A percentile compares a stretch with the other conserved stretches of the same genome.
These are phyloP conservation scores for Falco punctatus DNA, from an alignment of 2,113 vertebrate species.

Conservation along the genomic window DNA sequence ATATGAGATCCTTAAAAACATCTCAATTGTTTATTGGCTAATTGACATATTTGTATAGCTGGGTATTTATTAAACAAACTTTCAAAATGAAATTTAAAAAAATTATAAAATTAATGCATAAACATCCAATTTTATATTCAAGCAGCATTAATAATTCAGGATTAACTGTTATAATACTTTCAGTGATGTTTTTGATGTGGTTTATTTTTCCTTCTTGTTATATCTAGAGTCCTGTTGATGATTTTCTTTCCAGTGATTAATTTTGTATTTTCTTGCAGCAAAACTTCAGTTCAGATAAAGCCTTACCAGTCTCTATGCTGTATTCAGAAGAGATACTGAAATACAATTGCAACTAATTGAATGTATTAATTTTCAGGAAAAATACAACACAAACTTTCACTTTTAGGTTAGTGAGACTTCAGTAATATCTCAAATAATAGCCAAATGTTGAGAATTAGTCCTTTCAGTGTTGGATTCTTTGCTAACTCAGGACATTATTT, in stretches of 20 bases:
- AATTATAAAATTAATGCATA: background rate
- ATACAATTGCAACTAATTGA: background rate
- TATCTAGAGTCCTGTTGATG: background rate
- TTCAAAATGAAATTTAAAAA: background rate
- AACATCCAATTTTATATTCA: background rate
- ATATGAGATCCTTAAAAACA: background rate
- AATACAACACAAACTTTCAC: background rate
- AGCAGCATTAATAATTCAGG: background rate
- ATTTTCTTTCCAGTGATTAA: background rate
- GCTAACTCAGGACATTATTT: background rate
- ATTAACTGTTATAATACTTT: background rate
- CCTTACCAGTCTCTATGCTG: background rate
- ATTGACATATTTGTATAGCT: background rate
- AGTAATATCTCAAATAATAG: background rate
- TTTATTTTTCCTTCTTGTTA: background rate
- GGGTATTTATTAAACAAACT: background rate
- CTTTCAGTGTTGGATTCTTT: background rate
- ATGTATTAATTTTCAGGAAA: background rate
- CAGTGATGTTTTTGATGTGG: background rate
- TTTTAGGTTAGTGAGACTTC: background rate
- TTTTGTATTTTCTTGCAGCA: background rate
- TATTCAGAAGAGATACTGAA: background rate
- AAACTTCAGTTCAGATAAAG: background rate
- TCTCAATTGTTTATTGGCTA: background rate
- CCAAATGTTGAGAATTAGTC: background rate